Evolutionary conservation across 2,113 vertebrate genomes (phyloP), one percentile per base, ranked within the genome.

Genomic region (Paramormyrops kingsleyae): DNA sequence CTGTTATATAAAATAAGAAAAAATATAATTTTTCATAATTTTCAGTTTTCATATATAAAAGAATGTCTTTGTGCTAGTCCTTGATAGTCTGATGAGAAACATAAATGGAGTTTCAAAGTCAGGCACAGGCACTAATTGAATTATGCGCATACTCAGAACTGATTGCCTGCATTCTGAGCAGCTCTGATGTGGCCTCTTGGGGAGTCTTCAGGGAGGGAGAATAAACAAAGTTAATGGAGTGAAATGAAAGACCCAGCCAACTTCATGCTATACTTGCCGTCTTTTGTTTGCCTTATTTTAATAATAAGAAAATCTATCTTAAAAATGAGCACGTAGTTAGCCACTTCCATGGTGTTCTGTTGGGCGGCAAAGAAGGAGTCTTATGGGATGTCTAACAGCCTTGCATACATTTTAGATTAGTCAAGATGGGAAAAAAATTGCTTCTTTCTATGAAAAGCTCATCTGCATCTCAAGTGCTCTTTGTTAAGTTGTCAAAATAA

Each of bases 41-140:
- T 35, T 35, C 19, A 39, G 10, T 31, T 52, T 87, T 87, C 1
- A n/a, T 52, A 87, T 53, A 42, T 56, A 42, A 50, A 56, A 24
- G 15, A 27, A 50, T 53, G 85, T 3, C 85, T 87, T 39, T 87
- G 49, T 56, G 50, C 31, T 8, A 87, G 24, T 53, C n/a, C n/a
- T 52, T 87, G 50, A 53, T 87, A 53, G n/a, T 87, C 49, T 87
- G 49, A 35, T 50, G 50, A 50, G 47, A 87, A 47, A 47, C n/a
- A 87, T n/a, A 87, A 87, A 87, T 87, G 47, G 49, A 87, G 49
- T 53, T 87, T 87, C 27, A 87, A 87, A 87, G 85, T 87, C 85
- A 87, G 84, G 49, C 24, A n/a, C 49, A n/a, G 85, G 49, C 35
- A 62, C 49, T 62, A 62, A 88, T 42, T 88, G 87, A 88, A 66